Evolutionary conservation across 2,113 vertebrate genomes (phyloP), one percentile per base, ranked within the genome.

Genomic region (Marmota flaviventris): DNA sequence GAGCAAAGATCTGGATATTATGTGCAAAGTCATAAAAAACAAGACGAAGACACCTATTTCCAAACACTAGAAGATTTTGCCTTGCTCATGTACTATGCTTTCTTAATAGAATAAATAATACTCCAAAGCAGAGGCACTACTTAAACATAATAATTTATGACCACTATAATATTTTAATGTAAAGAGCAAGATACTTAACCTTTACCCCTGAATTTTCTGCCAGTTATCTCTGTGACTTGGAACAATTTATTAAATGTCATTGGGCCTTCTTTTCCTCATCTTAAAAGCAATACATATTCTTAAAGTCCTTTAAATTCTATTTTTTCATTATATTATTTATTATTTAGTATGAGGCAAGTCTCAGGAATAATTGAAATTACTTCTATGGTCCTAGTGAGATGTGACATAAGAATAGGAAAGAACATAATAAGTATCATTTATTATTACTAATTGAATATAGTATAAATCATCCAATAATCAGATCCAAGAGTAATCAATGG

Each of bases 251-350:
- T 78, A 91, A 91, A 67, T 85, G 69, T 56, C 42, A 42, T 1
- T 27, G 34, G 22, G 70, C 22, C 2, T 75, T 78, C 45, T 61
- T 84, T 79, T 67, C 25, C 14, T 75, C 63, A 75, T 85, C 29
- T 88, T 51, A 81, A 93, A 91, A 91, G 34, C 25, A 83, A 63
- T 87, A 37, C 5, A 51, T n/a, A 61, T 91, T 16, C 24, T 7
- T 45, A 45, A 25, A 39, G 37, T 75, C 1, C 34, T 79, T 73
- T 85, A 16, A 37, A 39, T 2, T 88, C 10, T 73, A n/a, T 61
- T 58, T 91, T 91, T 96, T 73, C 17, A 72, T 87, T 42, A 67
- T 42, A 4, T 82, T 14, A 94, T 91, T 83, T 85, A 56, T 63
- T 72, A 13, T 79, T 58, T 91, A 70, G 27, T 87, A 83, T 27